Evolutionary conservation across 1,140 invertebrate genomes (phyloP).

Genomic region (Heliconius hewitsoni): DNA sequence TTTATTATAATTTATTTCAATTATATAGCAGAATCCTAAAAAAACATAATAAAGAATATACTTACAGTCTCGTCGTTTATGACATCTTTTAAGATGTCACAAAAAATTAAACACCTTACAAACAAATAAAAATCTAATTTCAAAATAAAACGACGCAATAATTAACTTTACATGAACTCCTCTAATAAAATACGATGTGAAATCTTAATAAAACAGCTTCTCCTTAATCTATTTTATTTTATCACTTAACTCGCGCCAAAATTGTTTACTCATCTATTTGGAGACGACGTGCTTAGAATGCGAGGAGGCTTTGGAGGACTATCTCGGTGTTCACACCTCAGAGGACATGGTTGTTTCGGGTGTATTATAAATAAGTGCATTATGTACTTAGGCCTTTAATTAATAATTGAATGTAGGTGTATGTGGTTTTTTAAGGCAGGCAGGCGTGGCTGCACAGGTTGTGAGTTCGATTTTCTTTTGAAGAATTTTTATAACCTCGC

Average conservation of each 20-base stretch:
- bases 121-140: neutral
- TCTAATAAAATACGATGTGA: neutral
- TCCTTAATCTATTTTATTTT: constrained; percentile 22
- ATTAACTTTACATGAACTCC: neutral
- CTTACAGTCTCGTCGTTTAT: too few relatives aligned
- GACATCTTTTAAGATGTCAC: too few relatives aligned
- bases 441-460: too few relatives aligned
- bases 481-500: too few relatives aligned
- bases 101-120: neutral
- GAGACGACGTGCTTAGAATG: constrained; percentile 32
- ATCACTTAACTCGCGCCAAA: constrained; percentile 31
- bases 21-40: too few relatives aligned
- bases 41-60: too few relatives aligned
- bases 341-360: neutral
- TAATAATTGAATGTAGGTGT: neutral
- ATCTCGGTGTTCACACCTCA: constrained; percentile 33
- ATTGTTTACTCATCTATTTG: constrained; percentile 38
- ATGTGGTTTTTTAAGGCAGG: neutral
- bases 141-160: neutral
- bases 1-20: neutral
- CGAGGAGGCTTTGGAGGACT: constrained; percentile 17
- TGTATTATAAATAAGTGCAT: neutral
- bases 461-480: too few relatives aligned
- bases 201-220: constrained; percentile 27
- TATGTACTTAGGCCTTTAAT: neutral